Percentiles rank a stretch among this genome's conserved stretches.
phyloP scores from a whole-genome alignment of 2,113 vertebrate genomes.

The Hypomesus transpacificus region DNA sequence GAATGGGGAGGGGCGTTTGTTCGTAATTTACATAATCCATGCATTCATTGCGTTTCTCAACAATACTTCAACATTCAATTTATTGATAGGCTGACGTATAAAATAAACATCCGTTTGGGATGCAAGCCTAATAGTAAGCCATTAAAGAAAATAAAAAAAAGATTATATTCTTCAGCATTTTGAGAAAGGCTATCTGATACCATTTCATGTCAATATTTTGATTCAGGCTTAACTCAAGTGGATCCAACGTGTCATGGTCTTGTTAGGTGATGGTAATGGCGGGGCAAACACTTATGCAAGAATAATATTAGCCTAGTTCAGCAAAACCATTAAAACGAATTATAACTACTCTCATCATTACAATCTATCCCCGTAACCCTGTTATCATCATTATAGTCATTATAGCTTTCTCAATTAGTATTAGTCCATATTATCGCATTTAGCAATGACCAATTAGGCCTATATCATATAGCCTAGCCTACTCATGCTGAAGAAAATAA shows the following conservation, averaged over 20 bases:
- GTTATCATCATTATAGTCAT: slow-evolving; percentile 7
- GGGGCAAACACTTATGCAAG: too few relatives aligned
- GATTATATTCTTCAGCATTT: too few relatives aligned
- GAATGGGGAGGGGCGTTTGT: slow-evolving; percentile 66
- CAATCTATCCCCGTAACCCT: too few relatives aligned
- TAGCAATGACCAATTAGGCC: too few relatives aligned
- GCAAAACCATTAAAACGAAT: too few relatives aligned
- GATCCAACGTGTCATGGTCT: neutral
- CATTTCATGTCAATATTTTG: slow-evolving; percentile 87
- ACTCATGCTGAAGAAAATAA: too few relatives aligned
- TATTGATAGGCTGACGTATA: slow-evolving; percentile 5
- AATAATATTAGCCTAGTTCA: too few relatives aligned
- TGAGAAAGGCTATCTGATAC: slow-evolving; percentile 57
- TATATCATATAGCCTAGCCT: too few relatives aligned
- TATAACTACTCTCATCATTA: too few relatives aligned
- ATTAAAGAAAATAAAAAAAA: too few relatives aligned
- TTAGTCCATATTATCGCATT: neutral
- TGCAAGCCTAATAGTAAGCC: neutral
- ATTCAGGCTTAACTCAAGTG: slow-evolving; percentile 84
- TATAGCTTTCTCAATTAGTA: neutral
- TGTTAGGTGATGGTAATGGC: slow-evolving; percentile 59
- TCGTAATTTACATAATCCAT: slow-evolving; percentile 75
- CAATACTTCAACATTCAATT: neutral
- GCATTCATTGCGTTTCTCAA: neutral
- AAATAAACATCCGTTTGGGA: slow-evolving; percentile 7